phyloP scores from a whole-genome alignment of 2,113 vertebrate species.

The Anolis carolinensis region DNA sequence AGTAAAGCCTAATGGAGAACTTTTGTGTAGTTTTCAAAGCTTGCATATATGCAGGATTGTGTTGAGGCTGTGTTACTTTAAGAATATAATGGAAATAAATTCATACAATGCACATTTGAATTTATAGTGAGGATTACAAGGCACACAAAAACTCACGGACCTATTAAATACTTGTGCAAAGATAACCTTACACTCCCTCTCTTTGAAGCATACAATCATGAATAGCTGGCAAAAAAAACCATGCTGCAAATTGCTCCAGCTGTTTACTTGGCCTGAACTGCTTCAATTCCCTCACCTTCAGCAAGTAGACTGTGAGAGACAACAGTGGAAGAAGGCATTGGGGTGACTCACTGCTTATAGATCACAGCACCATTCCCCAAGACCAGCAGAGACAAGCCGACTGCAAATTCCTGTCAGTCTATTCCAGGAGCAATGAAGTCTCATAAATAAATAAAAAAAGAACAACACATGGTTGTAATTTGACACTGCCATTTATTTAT shows the following conservation, averaged over 20 bases:
- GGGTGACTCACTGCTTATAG: not conserved
- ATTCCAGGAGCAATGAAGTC: not conserved
- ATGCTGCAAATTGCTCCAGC: not conserved
- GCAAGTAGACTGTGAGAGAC: not conserved
- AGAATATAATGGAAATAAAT: not conserved
- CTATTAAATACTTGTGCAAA: not conserved
- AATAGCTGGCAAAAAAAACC: not conserved
- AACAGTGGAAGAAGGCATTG: accelerated
- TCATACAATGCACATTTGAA: not conserved
- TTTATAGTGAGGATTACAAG: not conserved
- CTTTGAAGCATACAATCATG: conserved; percentile 21
- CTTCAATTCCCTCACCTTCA: not conserved
- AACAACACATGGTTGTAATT: not conserved
- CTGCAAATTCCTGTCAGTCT: not conserved
- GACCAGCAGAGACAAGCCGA: not conserved
- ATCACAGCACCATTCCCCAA: not conserved
- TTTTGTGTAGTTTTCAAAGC: not conserved
- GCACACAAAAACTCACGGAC: not conserved
- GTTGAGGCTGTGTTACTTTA: not conserved
- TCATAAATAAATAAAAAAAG: not conserved
- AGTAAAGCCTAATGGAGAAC: not conserved
- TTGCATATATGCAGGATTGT: not conserved
- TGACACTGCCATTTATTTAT: not conserved
- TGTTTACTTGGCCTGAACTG: not conserved
- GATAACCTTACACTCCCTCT: not conserved